Base-by-base conservation (phyloP, 2,888 invertebrate species). In the Pseudococcus longispinus region DNA sequence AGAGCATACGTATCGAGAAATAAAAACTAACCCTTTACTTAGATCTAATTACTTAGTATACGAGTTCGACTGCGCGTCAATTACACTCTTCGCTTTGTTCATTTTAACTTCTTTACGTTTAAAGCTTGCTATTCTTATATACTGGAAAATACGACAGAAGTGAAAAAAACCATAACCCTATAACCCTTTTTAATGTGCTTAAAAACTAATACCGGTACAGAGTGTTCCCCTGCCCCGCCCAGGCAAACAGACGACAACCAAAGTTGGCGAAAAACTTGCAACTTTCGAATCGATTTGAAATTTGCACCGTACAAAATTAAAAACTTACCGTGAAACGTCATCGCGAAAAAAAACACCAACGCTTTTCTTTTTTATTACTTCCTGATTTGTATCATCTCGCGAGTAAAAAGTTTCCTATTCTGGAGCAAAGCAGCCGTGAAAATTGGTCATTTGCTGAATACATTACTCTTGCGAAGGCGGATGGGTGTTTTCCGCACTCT, bases 401-500 rank as follows among this genome's bases (percentile, higher is more conserved):
- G 29, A 18, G 15, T 15, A 29, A 70, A 70, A 70, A 70, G 70
- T 70, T 70, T 70, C 29, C 70, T 29, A 32, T 20, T 70, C 29
- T 70, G 70, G 18, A 70, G 70, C 13, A 70, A 70, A 70, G 70
- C 70, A 70, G 70, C 70, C 70, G 70, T 70, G 70, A 70, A 70
- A 70, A 70, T 70, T 70, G 70, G 70, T 70, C 70, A 70, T 70
- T 70, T 70, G 18, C 70, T 70, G 70, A 70, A 70, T 70, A 70
- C 70, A 70, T 70, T 70, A 29, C 18, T 29, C 13, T 70, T 29
- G 18, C 15, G 26, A 60, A 13, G 37, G 37, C 37, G 37, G 37
- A 37, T 37, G 37, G 37, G 4, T n/a, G n/a, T 37, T 37, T 37
- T 37, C 37, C 26, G 70, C 18, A 29, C 15, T 29, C 23, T 60